Conservation (phyloP, 2,888 invertebrate genomes). For the Drosophila conformis region DNA sequence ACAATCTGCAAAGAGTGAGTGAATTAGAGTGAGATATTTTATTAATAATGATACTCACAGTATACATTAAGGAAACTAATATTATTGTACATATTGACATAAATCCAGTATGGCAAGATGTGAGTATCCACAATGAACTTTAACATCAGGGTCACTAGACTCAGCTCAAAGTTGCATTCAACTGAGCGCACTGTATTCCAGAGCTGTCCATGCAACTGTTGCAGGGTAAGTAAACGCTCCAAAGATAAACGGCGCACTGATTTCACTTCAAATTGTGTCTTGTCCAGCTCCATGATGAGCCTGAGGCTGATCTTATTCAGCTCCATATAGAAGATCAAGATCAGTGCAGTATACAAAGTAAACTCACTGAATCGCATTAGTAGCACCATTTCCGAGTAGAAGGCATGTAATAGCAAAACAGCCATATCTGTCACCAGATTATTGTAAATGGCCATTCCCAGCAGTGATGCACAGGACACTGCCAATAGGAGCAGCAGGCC, state of each 20-base stretch:
- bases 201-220: slow-evolving; percentile 67
- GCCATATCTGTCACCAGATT: not conserved
- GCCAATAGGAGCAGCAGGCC: slow-evolving; percentile 23
- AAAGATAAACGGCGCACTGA: slow-evolving; percentile 27
- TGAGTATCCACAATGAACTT: slow-evolving; percentile 70
- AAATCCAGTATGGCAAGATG: slow-evolving; percentile 71
- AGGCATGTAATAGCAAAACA: slow-evolving; percentile 21
- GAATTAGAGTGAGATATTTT: not conserved
- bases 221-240: slow-evolving; percentile 46
- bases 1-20: slow-evolving; percentile 44
- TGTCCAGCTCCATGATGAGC: slow-evolving; percentile 49
- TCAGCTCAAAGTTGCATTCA: slow-evolving; percentile 66
- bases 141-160: slow-evolving; percentile 58
- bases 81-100: slow-evolving; percentile 21
- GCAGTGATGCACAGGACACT: not conserved
- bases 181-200: slow-evolving; percentile 58
- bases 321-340: slow-evolving; percentile 57
- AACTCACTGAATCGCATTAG: slow-evolving; percentile 68
- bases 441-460: slow-evolving; percentile 3
- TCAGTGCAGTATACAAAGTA: slow-evolving; percentile 45
- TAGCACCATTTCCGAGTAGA: slow-evolving; percentile 71
- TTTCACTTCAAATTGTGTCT: slow-evolving; percentile 33
- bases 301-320: slow-evolving; percentile 23
- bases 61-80: not conserved
- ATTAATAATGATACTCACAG: slow-evolving; percentile 43